phyloP scores from a whole-genome alignment of 2,797 vertebrate species.

The Euphonia xanthogaster region DNA sequence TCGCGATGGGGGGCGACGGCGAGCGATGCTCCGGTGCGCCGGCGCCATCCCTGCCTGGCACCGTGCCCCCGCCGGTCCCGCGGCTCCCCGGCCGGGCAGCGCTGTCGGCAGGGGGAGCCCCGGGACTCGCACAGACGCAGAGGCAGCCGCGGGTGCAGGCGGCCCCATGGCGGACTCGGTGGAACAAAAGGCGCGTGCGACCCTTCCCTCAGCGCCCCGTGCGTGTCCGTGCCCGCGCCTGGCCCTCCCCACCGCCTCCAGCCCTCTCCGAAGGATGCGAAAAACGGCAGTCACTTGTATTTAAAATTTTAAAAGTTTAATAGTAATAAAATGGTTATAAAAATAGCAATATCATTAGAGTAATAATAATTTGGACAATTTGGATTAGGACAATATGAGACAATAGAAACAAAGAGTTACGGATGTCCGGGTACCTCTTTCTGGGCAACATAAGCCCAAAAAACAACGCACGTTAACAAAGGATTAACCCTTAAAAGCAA shows the following conservation, averaged over 20 bases:
- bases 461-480: not conserved
- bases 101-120: constrained; percentile 18
- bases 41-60: not conserved
- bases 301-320: not conserved
- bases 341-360: not conserved
- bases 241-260: fast-evolving
- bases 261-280: fast-evolving
- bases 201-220: fast-evolving
- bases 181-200: not conserved
- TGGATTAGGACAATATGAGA: not conserved
- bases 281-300: not conserved
- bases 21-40: not conserved
- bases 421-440: not conserved
- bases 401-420: not conserved
- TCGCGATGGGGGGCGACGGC: not conserved
- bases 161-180: fast-evolving
- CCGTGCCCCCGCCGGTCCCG: fast-evolving
- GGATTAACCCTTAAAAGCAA: not conserved
- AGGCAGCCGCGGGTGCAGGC: fast-evolving
- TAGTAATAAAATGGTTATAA: not conserved
- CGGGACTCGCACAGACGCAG: not conserved
- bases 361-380: not conserved
- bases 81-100: not conserved
- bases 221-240: fast-evolving
- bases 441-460: not conserved